phyloP scores from a whole-genome alignment of 2,113 vertebrate species.

The Poecilia latipinna region DNA sequence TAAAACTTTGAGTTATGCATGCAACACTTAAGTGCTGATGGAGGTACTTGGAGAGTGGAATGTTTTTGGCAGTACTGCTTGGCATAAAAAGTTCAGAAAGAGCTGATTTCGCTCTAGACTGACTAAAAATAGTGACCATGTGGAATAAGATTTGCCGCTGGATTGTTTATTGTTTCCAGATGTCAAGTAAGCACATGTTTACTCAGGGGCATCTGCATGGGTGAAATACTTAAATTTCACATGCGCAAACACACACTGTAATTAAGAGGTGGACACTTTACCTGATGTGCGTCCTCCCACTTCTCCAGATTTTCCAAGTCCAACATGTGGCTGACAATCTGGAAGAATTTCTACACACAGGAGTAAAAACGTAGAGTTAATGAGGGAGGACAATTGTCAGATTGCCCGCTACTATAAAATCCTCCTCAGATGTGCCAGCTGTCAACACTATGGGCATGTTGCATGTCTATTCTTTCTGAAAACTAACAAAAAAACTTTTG shows the following conservation, averaged over 20 bases:
- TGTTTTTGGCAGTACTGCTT: too few species aligned
- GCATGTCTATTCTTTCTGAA: slow-evolving; percentile 2
- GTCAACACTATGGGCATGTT: not conserved
- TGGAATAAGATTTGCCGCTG: slow-evolving; percentile 22
- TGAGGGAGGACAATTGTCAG: not conserved
- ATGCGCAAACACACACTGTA: not conserved
- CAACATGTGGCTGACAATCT: slow-evolving; percentile 97
- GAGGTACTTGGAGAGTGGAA: too few species aligned
- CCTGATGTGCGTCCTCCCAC: slow-evolving; percentile 97
- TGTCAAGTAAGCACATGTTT: slow-evolving; percentile 47
- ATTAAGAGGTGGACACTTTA: slow-evolving; percentile 61
- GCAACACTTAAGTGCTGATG: too few species aligned
- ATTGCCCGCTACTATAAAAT: not conserved
- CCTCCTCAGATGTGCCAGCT: not conserved
- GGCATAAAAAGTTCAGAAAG: too few species aligned
- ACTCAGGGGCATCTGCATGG: slow-evolving; percentile 38
- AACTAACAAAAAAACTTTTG: slow-evolving; percentile 6
- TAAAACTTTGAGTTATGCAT: too few species aligned
- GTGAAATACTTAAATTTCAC: slow-evolving; percentile 7
- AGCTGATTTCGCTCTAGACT: too few species aligned
- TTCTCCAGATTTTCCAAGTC: slow-evolving; percentile 93
- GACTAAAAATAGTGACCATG: slow-evolving; percentile 20
- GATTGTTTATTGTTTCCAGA: slow-evolving; percentile 50
- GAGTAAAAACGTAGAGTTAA: not conserved
- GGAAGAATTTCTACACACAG: slow-evolving; percentile 92